Evolutionary conservation across 2,113 vertebrate genomes (phyloP).

Genomic region (Pimephales promelas): DNA sequence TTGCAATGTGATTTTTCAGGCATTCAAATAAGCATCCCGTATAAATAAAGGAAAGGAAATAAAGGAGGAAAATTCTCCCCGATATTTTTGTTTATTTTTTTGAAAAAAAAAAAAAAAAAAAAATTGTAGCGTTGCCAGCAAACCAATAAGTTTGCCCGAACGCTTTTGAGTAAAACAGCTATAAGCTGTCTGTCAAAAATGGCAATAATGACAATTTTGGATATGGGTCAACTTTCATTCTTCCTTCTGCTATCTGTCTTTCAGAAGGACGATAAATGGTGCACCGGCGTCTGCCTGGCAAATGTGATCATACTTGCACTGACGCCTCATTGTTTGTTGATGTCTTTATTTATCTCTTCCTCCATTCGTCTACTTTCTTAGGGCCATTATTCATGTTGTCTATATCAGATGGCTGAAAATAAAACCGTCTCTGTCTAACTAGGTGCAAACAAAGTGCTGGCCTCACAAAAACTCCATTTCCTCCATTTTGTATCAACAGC

Average conservation of each 20-base stretch:
- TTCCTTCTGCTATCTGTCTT: conserved; percentile 22
- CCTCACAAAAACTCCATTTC: background rate
- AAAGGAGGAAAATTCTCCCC: background rate
- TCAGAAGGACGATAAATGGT: conserved; percentile 32
- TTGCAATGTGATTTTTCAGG: conserved; percentile 21
- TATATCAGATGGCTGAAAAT: conserved; percentile 31
- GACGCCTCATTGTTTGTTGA: conserved; percentile 31
- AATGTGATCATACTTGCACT: conserved; percentile 3
- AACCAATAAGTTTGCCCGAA: background rate
- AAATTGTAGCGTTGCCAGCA: background rate
- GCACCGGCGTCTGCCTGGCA: background rate
- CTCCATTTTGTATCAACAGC: conserved; percentile 2
- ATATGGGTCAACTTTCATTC: background rate
- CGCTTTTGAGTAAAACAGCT: background rate
- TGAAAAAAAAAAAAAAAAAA: no score
- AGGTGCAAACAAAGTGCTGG: background rate
- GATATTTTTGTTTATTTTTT: background rate
- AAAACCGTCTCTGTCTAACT: conserved; percentile 12
- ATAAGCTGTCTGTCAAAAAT: conserved; percentile 18
- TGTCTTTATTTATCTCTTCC: conserved; percentile 39
- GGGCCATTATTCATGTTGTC: conserved; percentile 19
- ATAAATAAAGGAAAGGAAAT: conserved; percentile 12
- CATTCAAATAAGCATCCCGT: background rate
- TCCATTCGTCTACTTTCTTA: conserved; percentile 26
- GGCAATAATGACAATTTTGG: background rate